Conservation (phyloP, 2,113 vertebrate species). For the Octodon degus region DNA sequence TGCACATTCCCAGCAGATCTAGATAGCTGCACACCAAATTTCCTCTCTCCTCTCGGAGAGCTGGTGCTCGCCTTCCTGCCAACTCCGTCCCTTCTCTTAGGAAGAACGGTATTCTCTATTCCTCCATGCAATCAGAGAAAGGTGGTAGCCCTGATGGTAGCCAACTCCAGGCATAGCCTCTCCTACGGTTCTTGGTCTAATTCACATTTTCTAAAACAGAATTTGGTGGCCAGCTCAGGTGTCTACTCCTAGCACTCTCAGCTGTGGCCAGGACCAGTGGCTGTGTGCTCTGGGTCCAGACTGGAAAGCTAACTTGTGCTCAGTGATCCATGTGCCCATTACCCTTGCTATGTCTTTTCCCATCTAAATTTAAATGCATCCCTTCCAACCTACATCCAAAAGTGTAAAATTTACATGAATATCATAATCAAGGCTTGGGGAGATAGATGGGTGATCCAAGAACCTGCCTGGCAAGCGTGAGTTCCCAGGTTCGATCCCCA, state of each 20-base stretch:
- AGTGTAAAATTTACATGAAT: not conserved
- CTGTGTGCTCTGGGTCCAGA: not conserved
- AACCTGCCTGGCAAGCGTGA: no score
- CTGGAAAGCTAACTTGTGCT: not conserved
- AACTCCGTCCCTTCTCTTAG: not conserved
- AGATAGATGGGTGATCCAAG: no score
- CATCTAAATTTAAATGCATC: not conserved
- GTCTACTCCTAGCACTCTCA: not conserved
- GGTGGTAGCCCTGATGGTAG: not conserved
- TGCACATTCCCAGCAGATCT: not conserved
- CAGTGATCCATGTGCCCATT: not conserved
- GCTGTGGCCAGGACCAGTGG: not conserved
- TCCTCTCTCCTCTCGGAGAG: not conserved
- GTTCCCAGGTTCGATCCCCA: no score
- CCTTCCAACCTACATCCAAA: not conserved
- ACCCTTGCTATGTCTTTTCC: not conserved
- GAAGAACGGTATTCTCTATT: not conserved
- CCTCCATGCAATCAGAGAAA: not conserved
- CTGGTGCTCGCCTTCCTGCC: not conserved
- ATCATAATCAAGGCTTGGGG: not conserved
- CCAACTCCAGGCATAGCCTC: not conserved
- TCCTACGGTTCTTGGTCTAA: not conserved
- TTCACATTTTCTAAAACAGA: not conserved
- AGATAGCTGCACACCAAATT: not conserved
- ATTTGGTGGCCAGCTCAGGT: not conserved